Evolutionary conservation across 2,113 vertebrate genomes (phyloP).

Genomic region (Periophthalmus modestus): DNA sequence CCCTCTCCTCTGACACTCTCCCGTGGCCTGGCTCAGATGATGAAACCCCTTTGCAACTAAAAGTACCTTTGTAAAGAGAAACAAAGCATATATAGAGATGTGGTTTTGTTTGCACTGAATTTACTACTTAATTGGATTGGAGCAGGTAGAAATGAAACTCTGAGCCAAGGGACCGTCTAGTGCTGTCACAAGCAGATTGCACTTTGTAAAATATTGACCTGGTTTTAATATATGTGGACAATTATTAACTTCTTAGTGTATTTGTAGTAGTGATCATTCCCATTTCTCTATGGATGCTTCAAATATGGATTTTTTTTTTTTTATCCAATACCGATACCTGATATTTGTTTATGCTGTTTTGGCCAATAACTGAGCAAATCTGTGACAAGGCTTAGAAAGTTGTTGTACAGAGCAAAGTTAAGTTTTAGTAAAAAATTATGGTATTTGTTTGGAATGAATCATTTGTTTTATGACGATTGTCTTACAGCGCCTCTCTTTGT

Average conservation of each 20-base stretch:
- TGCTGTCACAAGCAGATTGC: neutral
- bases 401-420: no score
- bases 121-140: slow-evolving; percentile 55
- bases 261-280: no score
- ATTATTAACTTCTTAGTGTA: neutral
- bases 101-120: slow-evolving; percentile 37
- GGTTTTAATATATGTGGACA: neutral
- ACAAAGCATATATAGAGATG: slow-evolving; percentile 30
- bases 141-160: slow-evolving; percentile 38
- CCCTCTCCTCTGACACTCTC: slow-evolving; percentile 70
- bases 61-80: slow-evolving; percentile 48
- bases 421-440: no score
- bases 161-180: neutral
- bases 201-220: neutral
- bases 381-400: no score
- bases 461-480: neutral
- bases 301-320: no score
- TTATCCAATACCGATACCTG: no score
- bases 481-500: no score
- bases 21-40: slow-evolving; percentile 63
- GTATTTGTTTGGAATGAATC: no score
- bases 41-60: slow-evolving; percentile 76
- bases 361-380: no score
- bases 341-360: no score
- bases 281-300: no score